A percentile compares a stretch with the other conserved stretches of the same genome.
Conservation (phyloP, 2,797 vertebrate genomes). For the Holocentrus rufus region DNA sequence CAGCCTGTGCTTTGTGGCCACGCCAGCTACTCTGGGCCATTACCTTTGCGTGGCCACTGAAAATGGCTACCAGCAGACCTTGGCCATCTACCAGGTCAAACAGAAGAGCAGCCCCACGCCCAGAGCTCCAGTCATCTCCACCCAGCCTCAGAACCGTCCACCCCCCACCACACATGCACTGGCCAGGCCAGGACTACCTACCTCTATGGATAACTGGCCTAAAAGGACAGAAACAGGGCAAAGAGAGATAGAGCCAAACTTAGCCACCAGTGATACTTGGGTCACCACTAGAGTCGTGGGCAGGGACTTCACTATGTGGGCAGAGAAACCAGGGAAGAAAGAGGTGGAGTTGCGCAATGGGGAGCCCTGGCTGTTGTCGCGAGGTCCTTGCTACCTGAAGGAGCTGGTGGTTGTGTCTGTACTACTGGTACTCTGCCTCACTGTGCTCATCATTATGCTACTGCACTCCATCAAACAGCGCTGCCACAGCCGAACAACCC, state of each 20-base stretch:
- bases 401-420: conserved; percentile 80
- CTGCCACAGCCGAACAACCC: conserved; percentile 63
- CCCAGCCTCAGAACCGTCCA: conserved; percentile 1
- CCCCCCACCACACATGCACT: conserved; percentile 14
- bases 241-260: conserved; percentile 10
- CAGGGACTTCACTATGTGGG: conserved; percentile 36
- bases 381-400: conserved; percentile 66
- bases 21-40: conserved; percentile 74
- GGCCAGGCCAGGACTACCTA: not conserved
- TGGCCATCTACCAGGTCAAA: conserved; percentile 74
- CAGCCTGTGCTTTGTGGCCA: conserved; percentile 80
- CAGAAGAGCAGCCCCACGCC: conserved; percentile 64
- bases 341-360: conserved; percentile 19
- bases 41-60: conserved; percentile 80
- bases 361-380: conserved; percentile 23
- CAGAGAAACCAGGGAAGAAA: conserved; percentile 1
- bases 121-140: conserved; percentile 23
- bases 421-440: conserved; percentile 74
- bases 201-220: conserved; percentile 21
- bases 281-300: conserved; percentile 18
- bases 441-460: conserved; percentile 63
- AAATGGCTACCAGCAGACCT: conserved; percentile 76
- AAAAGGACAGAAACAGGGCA: conserved; percentile 24
- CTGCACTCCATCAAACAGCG: conserved; percentile 66
- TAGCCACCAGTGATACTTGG: conserved; percentile 17